These are phyloP conservation scores for Fopius arisanus DNA, from an alignment of 1,140 invertebrate species.

Conservation along the genomic window DNA sequence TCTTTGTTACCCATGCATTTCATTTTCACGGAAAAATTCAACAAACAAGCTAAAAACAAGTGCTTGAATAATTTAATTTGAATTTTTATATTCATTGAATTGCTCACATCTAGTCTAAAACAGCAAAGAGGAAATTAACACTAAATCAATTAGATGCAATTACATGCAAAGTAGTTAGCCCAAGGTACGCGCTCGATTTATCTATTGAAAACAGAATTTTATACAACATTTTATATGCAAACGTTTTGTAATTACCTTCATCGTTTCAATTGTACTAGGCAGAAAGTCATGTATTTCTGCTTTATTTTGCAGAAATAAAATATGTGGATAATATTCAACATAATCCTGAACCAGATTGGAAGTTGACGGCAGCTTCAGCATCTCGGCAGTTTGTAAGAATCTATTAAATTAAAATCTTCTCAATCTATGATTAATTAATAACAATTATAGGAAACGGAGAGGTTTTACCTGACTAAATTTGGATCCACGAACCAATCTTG, in stretches of 20 bases:
- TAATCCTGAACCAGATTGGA: constrained; percentile 71
- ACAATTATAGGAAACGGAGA: background rate
- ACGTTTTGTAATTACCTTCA: constrained; percentile 66
- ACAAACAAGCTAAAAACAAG: too few species aligned
- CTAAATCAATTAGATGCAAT: too few species aligned
- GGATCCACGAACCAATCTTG: constrained; percentile 88
- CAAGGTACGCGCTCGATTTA: too few species aligned
- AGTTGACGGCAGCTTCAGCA: constrained; percentile 82
- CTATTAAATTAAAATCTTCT: constrained; percentile 55
- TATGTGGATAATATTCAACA: constrained; percentile 77
- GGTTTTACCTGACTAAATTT: constrained; percentile 71
- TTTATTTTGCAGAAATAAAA: constrained; percentile 81
- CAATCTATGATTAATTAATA: background rate
- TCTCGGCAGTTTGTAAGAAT: constrained; percentile 84
- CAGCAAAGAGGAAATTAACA: too few species aligned
- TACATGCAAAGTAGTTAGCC: too few species aligned
- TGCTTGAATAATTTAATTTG: too few species aligned
- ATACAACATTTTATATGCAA: too few species aligned
- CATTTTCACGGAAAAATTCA: too few species aligned
- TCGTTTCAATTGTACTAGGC: constrained; percentile 69
- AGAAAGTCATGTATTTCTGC: constrained; percentile 76
- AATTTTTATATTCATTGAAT: too few species aligned
- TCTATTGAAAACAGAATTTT: too few species aligned
- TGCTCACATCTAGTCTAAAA: too few species aligned
- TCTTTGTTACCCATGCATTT: too few species aligned